A percentile compares a stretch with the other conserved stretches of the same genome.
Evolutionary conservation across 2,113 vertebrate species (phyloP).

Genomic region (Chrysemys picta): DNA sequence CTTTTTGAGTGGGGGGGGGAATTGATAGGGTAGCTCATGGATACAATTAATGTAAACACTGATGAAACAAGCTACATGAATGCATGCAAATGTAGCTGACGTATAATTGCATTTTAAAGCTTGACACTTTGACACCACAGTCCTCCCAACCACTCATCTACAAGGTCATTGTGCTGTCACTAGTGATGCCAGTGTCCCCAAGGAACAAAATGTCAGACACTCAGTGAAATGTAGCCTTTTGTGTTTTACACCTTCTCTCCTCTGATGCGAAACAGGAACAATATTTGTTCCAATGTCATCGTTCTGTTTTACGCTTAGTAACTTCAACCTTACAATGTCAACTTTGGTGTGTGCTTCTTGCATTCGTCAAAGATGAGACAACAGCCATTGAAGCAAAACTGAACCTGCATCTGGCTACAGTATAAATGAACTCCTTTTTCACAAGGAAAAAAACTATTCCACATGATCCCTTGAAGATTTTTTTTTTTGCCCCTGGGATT

Average conservation of each 20-base stretch:
- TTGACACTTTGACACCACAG: neutral
- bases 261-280: slow-evolving; percentile 23
- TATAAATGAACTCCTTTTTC: neutral
- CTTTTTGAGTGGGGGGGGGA: neutral
- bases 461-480: neutral
- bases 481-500: neutral
- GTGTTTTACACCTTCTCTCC: slow-evolving; percentile 22
- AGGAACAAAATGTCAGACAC: neutral
- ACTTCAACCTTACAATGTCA: slow-evolving; percentile 67
- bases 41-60: neutral
- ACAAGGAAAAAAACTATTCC: neutral
- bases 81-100: neutral
- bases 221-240: neutral
- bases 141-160: neutral
- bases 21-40: accelerated
- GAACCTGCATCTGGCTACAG: slow-evolving; percentile 2
- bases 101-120: neutral
- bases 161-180: neutral
- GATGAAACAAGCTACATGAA: neutral
- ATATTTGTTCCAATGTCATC: slow-evolving; percentile 14
- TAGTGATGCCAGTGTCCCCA: neutral
- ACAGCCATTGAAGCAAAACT: slow-evolving; percentile 52
- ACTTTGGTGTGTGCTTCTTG: slow-evolving; percentile 48
- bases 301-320: slow-evolving; percentile 60
- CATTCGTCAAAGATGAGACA: slow-evolving; percentile 50